A percentile compares a stretch with the other conserved stretches of the same genome.
phyloP scores from a whole-genome alignment of 2,113 vertebrate genomes.

The Carlito syrichta region DNA sequence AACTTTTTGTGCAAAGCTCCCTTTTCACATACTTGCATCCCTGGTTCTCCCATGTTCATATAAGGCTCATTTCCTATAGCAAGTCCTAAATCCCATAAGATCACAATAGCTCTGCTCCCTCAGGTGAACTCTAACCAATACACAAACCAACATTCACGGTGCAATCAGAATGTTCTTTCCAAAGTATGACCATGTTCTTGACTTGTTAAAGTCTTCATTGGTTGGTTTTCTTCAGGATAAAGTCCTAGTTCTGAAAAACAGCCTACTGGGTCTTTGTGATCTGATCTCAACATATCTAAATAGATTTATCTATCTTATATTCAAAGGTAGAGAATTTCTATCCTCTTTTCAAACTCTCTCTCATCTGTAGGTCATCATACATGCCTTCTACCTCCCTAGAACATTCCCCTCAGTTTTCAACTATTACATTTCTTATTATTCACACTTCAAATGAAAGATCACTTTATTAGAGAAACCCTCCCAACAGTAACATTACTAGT shows the following conservation, averaged over 20 bases:
- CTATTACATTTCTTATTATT: background rate
- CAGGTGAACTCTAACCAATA: background rate
- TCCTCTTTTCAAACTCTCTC: background rate
- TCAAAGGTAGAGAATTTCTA: background rate
- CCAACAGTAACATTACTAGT: background rate
- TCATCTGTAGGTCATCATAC: background rate
- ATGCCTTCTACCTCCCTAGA: background rate
- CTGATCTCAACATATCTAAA: background rate
- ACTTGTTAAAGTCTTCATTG: background rate
- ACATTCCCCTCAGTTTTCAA: background rate
- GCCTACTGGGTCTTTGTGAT: background rate
- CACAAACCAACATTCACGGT: background rate
- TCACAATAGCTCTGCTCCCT: background rate
- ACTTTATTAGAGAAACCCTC: background rate
- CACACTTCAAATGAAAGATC: background rate
- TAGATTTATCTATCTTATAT: background rate
- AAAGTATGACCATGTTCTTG: background rate
- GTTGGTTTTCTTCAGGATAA: background rate
- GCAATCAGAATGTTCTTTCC: background rate
- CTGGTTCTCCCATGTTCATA: background rate
- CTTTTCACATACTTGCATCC: background rate
- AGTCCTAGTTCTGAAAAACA: background rate
- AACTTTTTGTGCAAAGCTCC: background rate
- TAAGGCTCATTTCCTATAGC: background rate
- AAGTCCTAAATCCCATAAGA: background rate